These are phyloP conservation scores for Chorisops tibialis DNA, from an alignment of 2,888 invertebrate species.

Conservation along the genomic window DNA sequence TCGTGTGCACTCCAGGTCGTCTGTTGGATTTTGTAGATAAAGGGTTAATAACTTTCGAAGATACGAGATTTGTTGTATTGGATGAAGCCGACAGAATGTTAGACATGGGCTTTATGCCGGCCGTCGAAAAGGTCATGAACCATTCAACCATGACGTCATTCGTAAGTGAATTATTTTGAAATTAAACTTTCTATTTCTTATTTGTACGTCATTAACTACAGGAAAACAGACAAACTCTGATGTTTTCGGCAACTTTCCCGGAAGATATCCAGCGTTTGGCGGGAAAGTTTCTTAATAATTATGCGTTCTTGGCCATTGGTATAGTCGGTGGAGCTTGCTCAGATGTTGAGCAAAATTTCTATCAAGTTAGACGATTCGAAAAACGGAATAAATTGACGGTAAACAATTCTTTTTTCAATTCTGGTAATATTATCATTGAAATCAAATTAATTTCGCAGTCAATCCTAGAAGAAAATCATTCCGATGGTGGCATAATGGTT, in stretches of 20 bases:
- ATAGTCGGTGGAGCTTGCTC: constrained; percentile 89
- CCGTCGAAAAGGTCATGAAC: constrained; percentile 80
- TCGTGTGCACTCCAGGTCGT: constrained; percentile 97
- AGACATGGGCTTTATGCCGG: constrained; percentile 99
- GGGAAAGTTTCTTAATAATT: constrained; percentile 70
- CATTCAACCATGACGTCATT: constrained; percentile 81
- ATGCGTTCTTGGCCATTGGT: constrained; percentile 87
- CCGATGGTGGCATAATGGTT: constrained; percentile 62
- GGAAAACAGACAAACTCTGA: constrained; percentile 90
- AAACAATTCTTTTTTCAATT: constrained; percentile 44
- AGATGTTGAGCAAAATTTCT: constrained; percentile 81
- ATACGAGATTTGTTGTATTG: constrained; percentile 83
- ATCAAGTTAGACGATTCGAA: constrained; percentile 65
- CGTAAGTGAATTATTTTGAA: constrained; percentile 52
- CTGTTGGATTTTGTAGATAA: constrained; percentile 93
- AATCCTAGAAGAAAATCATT: constrained; percentile 37
- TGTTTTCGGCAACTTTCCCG: constrained; percentile 99
- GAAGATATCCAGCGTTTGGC: constrained; percentile 92
- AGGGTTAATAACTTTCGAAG: constrained; percentile 84
- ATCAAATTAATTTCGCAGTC: constrained; percentile 37
- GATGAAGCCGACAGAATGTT: constrained; percentile 99
- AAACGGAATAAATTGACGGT: constrained; percentile 70
- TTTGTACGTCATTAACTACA: constrained; percentile 40
- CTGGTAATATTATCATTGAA: background rate
- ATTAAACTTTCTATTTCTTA: constrained; percentile 17